phyloP scores from a whole-genome alignment of 2,797 vertebrate species.

The Smutsia temminckii region DNA sequence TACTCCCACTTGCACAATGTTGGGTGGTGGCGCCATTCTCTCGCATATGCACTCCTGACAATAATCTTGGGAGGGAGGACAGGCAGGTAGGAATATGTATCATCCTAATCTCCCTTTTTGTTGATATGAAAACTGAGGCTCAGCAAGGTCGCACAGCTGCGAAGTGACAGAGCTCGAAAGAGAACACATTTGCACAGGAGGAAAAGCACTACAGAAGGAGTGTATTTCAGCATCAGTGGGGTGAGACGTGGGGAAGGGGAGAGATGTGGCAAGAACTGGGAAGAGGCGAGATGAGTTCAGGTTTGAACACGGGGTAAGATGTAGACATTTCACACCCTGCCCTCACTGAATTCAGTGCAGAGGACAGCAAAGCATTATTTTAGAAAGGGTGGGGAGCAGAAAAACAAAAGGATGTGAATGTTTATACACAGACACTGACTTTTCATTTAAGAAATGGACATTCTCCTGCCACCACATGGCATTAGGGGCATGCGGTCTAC shows the following conservation, averaged over 20 bases:
- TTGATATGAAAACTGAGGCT: background rate
- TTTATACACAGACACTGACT: background rate
- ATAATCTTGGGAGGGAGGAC: background rate
- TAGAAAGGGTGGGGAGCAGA: background rate
- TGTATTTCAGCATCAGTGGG: background rate
- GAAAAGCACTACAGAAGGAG: background rate
- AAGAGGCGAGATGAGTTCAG: background rate
- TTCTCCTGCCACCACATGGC: background rate
- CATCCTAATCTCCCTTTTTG: background rate
- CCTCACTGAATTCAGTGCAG: background rate
- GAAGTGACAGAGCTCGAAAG: background rate
- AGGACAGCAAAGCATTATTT: background rate
- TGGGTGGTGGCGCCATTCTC: background rate
- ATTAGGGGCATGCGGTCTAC: background rate
- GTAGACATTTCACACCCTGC: background rate
- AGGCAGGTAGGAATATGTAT: background rate
- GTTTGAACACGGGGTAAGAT: background rate
- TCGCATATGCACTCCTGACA: background rate
- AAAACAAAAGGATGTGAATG: constrained; percentile 40
- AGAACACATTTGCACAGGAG: background rate
- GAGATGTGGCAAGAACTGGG: background rate
- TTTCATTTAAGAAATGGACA: background rate
- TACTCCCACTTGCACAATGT: background rate
- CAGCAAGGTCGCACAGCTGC: background rate
- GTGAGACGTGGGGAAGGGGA: background rate